Conservation (phyloP, 1,140 invertebrate genomes). For the Drosophila dunni region DNA sequence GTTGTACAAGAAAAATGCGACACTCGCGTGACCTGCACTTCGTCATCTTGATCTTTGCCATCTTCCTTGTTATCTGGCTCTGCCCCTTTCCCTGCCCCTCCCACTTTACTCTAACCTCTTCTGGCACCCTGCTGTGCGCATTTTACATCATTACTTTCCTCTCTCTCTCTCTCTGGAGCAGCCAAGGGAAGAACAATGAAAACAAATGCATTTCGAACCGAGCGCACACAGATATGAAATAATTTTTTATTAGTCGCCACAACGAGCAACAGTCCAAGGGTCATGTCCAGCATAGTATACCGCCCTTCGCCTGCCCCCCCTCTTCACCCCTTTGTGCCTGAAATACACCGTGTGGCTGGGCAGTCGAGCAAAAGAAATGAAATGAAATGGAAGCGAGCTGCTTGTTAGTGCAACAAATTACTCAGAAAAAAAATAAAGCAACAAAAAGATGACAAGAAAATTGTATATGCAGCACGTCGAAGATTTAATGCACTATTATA, state of each 20-base stretch:
- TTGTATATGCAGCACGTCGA: background rate
- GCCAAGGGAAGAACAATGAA: conserved; percentile 58
- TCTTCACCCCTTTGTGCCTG: background rate
- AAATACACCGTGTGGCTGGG: conserved; percentile 23
- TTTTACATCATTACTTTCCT: background rate
- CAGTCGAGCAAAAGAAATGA: conserved; percentile 50
- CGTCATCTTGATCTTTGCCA: conserved; percentile 69
- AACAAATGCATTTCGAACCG: conserved; percentile 70
- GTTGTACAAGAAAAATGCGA: conserved; percentile 46
- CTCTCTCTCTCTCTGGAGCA: background rate
- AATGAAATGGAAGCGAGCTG: conserved; percentile 66
- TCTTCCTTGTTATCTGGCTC: background rate
- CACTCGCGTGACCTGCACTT: conserved; percentile 67
- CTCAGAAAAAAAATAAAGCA: conserved; percentile 47
- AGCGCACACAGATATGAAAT: conserved; percentile 67
- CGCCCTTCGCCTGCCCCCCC: background rate
- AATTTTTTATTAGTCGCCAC: conserved; percentile 71
- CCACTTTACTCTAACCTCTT: background rate
- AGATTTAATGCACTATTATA: background rate
- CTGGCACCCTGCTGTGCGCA: background rate
- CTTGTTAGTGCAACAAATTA: conserved; percentile 77
- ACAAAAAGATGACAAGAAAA: background rate
- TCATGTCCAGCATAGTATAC: background rate
- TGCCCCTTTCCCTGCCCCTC: background rate
- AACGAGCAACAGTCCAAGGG: conserved; percentile 15